A percentile compares a stretch with the other conserved stretches of the same genome.
Conservation (phyloP, 2,888 invertebrate genomes). For the Metalampra italica region DNA sequence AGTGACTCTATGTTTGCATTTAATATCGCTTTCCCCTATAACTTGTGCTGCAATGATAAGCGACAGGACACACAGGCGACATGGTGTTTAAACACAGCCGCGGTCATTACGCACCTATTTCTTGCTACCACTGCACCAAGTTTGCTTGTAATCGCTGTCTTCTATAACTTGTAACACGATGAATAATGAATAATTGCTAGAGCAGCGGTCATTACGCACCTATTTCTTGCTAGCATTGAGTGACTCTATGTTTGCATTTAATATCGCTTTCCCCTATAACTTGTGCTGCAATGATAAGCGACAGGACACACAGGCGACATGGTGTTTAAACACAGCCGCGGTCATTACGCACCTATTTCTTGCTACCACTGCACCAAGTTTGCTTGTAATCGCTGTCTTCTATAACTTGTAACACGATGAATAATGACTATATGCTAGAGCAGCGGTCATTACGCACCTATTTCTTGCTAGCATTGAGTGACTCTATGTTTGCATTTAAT, state of each 20-base stretch:
- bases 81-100: constrained; percentile 28
- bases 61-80: constrained; percentile 18
- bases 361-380: constrained; percentile 3
- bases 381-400: too few relatives aligned
- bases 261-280: neutral
- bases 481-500: neutral
- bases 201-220: neutral
- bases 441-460: neutral
- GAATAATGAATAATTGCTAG: neutral
- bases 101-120: constrained; percentile 36
- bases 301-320: constrained; percentile 19
- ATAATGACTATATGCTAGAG: neutral
- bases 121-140: constrained; percentile 10
- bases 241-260: neutral
- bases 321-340: constrained; percentile 29
- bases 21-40: neutral
- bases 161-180: too few relatives aligned
- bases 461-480: too few relatives aligned
- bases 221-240: neutral
- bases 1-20: neutral
- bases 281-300: neutral
- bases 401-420: too few relatives aligned
- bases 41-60: neutral
- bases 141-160: too few relatives aligned
- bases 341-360: constrained; percentile 36